These are phyloP conservation scores for Andrena marginata DNA, from an alignment of 2,888 invertebrate genomes.

Conservation along the genomic window DNA sequence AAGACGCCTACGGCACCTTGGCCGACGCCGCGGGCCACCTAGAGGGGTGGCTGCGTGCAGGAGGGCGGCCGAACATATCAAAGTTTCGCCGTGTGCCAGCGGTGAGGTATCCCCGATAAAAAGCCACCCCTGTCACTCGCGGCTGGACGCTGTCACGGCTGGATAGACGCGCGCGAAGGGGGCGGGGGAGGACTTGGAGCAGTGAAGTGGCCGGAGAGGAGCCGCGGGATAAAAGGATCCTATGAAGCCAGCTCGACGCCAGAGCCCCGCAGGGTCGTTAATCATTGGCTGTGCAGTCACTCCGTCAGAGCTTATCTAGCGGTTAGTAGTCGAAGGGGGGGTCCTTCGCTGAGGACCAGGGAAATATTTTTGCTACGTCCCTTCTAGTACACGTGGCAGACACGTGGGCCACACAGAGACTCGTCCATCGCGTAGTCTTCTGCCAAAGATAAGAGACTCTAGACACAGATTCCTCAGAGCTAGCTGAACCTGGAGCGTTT, in stretches of 20 bases:
- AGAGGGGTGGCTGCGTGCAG: slow-evolving; percentile 8
- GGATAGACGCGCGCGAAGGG: slow-evolving; percentile 13
- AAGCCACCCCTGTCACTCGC: slow-evolving; percentile 50
- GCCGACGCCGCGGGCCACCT: slow-evolving; percentile 61
- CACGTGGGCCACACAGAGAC: not conserved
- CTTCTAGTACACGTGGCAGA: slow-evolving; percentile 44
- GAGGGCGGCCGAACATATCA: slow-evolving; percentile 68
- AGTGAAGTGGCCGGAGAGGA: not conserved
- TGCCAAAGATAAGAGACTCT: too few species aligned
- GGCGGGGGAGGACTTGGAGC: not conserved
- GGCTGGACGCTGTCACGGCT: slow-evolving; percentile 38
- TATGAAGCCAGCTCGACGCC: slow-evolving; percentile 6
- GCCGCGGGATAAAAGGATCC: not conserved
- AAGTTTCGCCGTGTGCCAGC: slow-evolving; percentile 70
- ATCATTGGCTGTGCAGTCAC: slow-evolving; percentile 72
- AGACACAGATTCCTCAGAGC: not conserved
- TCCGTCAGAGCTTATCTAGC: slow-evolving; percentile 70
- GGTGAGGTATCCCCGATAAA: slow-evolving; percentile 56
- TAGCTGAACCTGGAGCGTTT: slow-evolving; percentile 5
- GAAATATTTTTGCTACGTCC: slow-evolving; percentile 77
- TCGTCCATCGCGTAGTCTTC: not conserved
- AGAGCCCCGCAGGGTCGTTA: slow-evolving; percentile 38
- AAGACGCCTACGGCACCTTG: slow-evolving; percentile 72
- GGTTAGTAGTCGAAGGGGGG: slow-evolving; percentile 10
- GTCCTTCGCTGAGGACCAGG: not conserved